Evolutionary conservation across 2,113 vertebrate genomes (phyloP), one percentile per base, ranked within the genome.

Genomic region (Pogona vitticeps): DNA sequence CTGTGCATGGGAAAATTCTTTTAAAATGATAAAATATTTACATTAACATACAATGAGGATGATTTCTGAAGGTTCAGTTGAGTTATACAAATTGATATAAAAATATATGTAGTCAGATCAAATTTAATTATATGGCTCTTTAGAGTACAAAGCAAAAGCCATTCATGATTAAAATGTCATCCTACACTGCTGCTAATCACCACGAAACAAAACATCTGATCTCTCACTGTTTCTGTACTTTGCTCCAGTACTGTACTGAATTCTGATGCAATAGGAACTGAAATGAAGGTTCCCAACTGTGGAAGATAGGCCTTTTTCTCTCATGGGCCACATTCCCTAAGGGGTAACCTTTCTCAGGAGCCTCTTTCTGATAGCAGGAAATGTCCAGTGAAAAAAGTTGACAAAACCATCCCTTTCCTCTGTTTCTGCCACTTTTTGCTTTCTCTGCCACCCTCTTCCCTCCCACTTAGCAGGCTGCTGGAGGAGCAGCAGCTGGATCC

Each of bases 11-110:
- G 23, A 31, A 78, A 65, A 9, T n/a, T 26, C 65, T 85, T 20
- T 42, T 76, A 79, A 86, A 86, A 88, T 46, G 86, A 2, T 61
- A 6, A 59, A 42, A 38, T 56, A 77, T 36, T 70, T 80, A 61
- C 38, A 52, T 42, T 31, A 84, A 40, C 71, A 70, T 58, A 77
- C 21, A 70, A 3, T 9, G 26, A 58, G 38, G 33, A 7, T 68
- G 17, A 82, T 72, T 31, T 88, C 76, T 46, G 61, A 18, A n/a
- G 36, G 36, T 46, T 76, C 58, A 70, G 40, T n/a, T 21, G 23
- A 79, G 52, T 88, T 38, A 72, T 36, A 40, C 18, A 61, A 52
- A 31, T 14, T 36, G 46, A 67, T n/a, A 75, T 40, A 20, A 36
- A 68, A 78, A 68, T 68, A 76, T 9, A 9, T 85, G 73, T 77